These are phyloP conservation scores for Agrotis puta DNA, from an alignment of 2,888 invertebrate species.

Conservation along the genomic window DNA sequence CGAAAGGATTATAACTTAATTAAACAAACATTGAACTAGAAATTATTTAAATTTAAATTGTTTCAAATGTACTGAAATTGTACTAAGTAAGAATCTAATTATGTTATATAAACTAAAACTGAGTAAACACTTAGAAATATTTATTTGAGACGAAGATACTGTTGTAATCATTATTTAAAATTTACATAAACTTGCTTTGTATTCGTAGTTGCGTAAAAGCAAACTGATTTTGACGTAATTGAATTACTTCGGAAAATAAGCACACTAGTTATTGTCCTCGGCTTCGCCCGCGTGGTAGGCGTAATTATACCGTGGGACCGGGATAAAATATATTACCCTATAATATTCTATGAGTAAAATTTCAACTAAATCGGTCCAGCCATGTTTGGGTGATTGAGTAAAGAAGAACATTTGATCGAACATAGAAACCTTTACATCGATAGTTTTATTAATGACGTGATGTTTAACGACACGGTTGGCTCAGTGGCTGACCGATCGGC, in stretches of 20 bases:
- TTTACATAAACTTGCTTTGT: slow-evolving; percentile 8
- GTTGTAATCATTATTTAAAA: slow-evolving; percentile 27
- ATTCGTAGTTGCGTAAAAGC: slow-evolving; percentile 23
- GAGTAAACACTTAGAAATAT: slow-evolving; percentile 12
- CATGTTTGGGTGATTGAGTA: too few relatives aligned
- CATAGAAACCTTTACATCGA: too few relatives aligned
- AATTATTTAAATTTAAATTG: not conserved
- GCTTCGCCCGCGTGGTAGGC: too few relatives aligned
- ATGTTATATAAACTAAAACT: slow-evolving; percentile 12
- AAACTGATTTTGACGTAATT: slow-evolving; percentile 7
- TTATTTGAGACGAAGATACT: slow-evolving; percentile 19
- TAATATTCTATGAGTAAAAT: too few relatives aligned
- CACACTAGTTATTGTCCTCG: too few relatives aligned
- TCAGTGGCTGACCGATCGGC: too few relatives aligned
- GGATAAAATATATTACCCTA: too few relatives aligned
- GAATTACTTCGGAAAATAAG: not conserved
- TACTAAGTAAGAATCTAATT: slow-evolving; percentile 11
- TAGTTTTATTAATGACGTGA: too few relatives aligned
- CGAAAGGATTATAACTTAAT: slow-evolving; percentile 10
- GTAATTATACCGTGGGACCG: too few relatives aligned
- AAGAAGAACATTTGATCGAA: too few relatives aligned
- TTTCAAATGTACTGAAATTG: not conserved
- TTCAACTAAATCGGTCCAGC: too few relatives aligned
- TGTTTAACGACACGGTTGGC: too few relatives aligned
- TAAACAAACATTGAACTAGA: not conserved